phyloP scores from a whole-genome alignment of 2,888 invertebrate species.

The Torymus tubicola region DNA sequence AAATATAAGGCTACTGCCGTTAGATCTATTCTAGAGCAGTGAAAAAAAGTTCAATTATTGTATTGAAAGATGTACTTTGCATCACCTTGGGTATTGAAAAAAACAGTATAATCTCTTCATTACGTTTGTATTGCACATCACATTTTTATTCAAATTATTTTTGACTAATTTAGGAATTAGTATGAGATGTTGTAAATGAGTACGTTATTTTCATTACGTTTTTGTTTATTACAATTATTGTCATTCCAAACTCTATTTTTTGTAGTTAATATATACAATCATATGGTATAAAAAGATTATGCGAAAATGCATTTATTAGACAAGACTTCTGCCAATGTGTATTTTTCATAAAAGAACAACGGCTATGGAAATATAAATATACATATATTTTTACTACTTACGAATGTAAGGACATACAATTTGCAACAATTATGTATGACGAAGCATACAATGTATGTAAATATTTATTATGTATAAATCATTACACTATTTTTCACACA shows the following conservation, averaged over 20 bases:
- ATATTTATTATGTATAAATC: conserved; percentile 41
- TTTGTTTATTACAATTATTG: background rate
- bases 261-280: conserved; percentile 34
- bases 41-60: too few relatives aligned
- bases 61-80: too few relatives aligned
- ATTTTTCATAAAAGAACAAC: conserved; percentile 47
- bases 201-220: background rate
- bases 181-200: too few relatives aligned
- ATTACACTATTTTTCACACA: conserved; percentile 51
- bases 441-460: conserved; percentile 41
- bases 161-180: too few relatives aligned
- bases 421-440: conserved; percentile 30
- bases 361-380: conserved; percentile 16
- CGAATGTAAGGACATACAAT: conserved; percentile 9
- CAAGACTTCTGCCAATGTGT: conserved; percentile 15
- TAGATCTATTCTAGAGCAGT: too few relatives aligned
- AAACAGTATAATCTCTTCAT: too few relatives aligned
- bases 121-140: too few relatives aligned
- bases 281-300: background rate
- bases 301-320: conserved; percentile 44
- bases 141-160: too few relatives aligned
- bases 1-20: too few relatives aligned
- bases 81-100: too few relatives aligned
- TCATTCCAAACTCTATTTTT: conserved; percentile 25
- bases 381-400: conserved; percentile 37